Evolutionary conservation across 2,113 vertebrate species (phyloP).

Genomic region (Boleophthalmus pectinirostris): DNA sequence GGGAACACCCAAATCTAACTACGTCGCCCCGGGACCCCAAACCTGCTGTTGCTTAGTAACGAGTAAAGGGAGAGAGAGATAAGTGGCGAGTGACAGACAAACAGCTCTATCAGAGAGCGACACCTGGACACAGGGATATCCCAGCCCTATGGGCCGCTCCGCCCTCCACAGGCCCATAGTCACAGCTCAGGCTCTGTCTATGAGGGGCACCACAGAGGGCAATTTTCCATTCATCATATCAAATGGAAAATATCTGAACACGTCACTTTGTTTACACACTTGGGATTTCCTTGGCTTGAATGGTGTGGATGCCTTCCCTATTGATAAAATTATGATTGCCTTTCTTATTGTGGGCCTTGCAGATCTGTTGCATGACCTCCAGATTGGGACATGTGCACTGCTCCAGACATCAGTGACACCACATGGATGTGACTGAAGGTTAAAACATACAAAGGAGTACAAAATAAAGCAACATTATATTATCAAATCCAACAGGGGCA

Average conservation of each 20-base stretch:
- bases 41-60: constrained; percentile 43
- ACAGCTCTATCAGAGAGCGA: constrained; percentile 63
- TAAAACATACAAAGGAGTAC: not conserved
- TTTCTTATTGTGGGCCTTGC: not conserved
- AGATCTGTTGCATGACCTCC: not conserved
- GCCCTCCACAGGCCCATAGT: constrained; percentile 29
- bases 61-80: constrained; percentile 50
- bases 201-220: constrained; percentile 35
- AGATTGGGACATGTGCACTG: not conserved
- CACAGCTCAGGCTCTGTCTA: not conserved
- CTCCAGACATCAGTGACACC: not conserved
- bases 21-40: constrained; percentile 46
- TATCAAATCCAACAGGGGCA: not conserved
- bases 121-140: constrained; percentile 78
- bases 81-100: constrained; percentile 57
- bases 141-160: constrained; percentile 66
- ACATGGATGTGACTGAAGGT: no score
- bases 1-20: constrained; percentile 76
- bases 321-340: no score
- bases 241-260: constrained; percentile 42
- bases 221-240: constrained; percentile 38
- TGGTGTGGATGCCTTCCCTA: no score
- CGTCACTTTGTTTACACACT: constrained; percentile 67
- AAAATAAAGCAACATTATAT: not conserved
- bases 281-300: constrained; percentile 66